Percentiles rank a stretch among this genome's conserved stretches.
These are phyloP conservation scores for Brachionus rubens DNA, from an alignment of 1,140 invertebrate genomes.

Conservation along the genomic window DNA sequence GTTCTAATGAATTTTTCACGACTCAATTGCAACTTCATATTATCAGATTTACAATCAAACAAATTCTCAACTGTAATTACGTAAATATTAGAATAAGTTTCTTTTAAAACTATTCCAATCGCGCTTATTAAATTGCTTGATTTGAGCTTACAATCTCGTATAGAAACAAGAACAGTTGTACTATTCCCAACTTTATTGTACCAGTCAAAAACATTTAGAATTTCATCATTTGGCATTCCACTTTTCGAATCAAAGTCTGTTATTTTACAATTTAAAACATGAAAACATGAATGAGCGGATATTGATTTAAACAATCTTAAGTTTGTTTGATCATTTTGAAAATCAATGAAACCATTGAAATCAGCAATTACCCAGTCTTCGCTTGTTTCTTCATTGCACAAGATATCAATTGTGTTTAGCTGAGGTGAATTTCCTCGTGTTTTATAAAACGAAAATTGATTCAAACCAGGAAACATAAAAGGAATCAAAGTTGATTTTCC, in stretches of 20 bases:
- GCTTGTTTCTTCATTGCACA: not conserved
- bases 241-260: not conserved
- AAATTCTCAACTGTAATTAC: too few species aligned
- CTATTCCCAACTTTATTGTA: not conserved
- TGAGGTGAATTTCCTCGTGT: not conserved
- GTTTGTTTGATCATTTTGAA: too few species aligned
- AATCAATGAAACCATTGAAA: not conserved
- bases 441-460: not conserved
- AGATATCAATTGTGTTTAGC: not conserved
- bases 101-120: too few species aligned
- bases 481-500: conserved; percentile 20
- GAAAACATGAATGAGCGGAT: not conserved
- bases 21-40: not conserved
- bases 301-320: not conserved
- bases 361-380: not conserved
- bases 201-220: not conserved
- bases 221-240: not conserved
- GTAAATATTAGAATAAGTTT: too few species aligned
- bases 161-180: too few species aligned
- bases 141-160: too few species aligned
- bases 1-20: not conserved
- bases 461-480: not conserved
- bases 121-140: too few species aligned
- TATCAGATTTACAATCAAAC: too few species aligned
- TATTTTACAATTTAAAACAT: not conserved